These are phyloP conservation scores for Portunus trituberculatus DNA, from an alignment of 1,140 invertebrate genomes.

Conservation along the genomic window DNA sequence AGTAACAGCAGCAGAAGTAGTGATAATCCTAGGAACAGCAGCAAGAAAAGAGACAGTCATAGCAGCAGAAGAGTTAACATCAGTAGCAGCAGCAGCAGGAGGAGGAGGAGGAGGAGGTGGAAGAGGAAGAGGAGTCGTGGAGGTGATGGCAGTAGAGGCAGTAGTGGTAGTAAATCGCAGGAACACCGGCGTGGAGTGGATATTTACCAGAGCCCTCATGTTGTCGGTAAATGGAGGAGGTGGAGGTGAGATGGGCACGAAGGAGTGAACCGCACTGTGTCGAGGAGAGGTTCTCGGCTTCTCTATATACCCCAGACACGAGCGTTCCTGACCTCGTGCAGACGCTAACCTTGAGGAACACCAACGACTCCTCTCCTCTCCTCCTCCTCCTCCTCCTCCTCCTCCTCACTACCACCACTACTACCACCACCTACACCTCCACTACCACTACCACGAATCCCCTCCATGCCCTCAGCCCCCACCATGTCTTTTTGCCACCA, in stretches of 20 bases:
- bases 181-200: neutral
- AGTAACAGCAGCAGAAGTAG: neutral
- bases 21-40: too few relatives aligned
- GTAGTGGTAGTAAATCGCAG: neutral
- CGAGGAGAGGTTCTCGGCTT: neutral
- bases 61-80: too few relatives aligned
- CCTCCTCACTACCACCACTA: neutral
- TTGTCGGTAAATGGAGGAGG: slow-evolving; percentile 23
- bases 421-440: neutral
- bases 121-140: neutral
- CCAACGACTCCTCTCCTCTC: neutral
- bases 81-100: too few relatives aligned
- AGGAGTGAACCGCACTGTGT: slow-evolving; percentile 46
- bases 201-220: slow-evolving; percentile 52
- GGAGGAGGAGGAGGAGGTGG: neutral
- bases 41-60: too few relatives aligned
- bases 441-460: neutral
- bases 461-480: neutral
- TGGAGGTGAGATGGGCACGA: neutral
- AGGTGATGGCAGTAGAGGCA: neutral
- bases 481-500: neutral
- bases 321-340: neutral
- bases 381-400: slow-evolving; percentile 8
- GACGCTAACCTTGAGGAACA: slow-evolving; percentile 8
- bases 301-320: neutral